phyloP scores from a whole-genome alignment of 2,113 vertebrate genomes.

The Tenebrosternarchus preto region DNA sequence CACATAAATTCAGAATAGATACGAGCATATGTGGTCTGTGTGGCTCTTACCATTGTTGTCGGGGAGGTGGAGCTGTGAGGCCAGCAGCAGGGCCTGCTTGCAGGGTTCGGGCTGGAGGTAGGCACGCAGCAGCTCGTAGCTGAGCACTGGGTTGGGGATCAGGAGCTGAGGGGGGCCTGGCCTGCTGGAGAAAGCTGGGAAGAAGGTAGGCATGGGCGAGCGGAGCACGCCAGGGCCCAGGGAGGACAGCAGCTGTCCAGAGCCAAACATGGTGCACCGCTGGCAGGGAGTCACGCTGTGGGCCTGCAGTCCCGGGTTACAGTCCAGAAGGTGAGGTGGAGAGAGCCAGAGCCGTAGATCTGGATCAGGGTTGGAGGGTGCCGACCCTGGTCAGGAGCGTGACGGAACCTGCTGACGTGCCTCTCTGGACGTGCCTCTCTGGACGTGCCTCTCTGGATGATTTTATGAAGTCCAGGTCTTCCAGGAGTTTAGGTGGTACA shows the following conservation, averaged over 20 bases:
- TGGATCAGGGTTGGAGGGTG: not conserved
- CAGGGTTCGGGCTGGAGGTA: constrained; percentile 77
- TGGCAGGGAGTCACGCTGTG: not conserved
- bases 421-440: not conserved
- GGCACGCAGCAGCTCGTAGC: constrained; percentile 76
- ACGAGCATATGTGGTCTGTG: not conserved
- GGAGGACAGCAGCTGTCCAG: constrained; percentile 72
- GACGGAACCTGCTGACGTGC: too few species aligned
- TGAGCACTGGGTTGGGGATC: constrained; percentile 75
- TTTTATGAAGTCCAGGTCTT: not conserved
- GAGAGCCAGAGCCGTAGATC: not conserved
- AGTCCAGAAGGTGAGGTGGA: not conserved
- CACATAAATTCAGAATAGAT: too few species aligned
- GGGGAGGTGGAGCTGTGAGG: constrained; percentile 66
- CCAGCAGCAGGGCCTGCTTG: constrained; percentile 76
- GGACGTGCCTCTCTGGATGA: not conserved
- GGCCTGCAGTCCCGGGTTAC: not conserved
- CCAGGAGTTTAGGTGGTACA: not conserved
- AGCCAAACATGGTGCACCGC: constrained; percentile 73
- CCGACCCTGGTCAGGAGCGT: not conserved
- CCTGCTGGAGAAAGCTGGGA: constrained; percentile 71
- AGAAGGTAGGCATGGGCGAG: constrained; percentile 70
- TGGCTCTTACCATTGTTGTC: constrained; percentile 70
- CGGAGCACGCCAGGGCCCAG: constrained; percentile 74
- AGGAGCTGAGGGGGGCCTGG: constrained; percentile 72